Conservation (phyloP, 2,888 invertebrate genomes). For the Eudasyphora cyanicolor region DNA sequence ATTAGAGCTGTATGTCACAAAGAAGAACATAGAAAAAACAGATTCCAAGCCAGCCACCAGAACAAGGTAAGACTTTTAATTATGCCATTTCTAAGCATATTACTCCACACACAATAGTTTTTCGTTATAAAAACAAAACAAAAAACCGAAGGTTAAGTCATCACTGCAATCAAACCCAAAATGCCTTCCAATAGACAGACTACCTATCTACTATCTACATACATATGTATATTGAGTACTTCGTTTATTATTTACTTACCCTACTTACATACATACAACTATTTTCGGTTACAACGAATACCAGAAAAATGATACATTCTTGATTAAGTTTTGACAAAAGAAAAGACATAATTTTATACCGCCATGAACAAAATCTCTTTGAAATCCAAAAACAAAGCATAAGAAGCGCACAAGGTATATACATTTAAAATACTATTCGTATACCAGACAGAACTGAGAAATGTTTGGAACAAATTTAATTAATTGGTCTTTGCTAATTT, state of each 20-base stretch:
- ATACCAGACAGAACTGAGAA: no score
- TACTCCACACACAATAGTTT: background rate
- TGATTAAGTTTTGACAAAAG: constrained; percentile 16
- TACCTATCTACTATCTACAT: no score
- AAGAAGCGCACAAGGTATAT: constrained; percentile 11
- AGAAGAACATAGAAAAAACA: background rate
- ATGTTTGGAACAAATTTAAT: background rate
- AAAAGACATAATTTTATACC: constrained; percentile 46
- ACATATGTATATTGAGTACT: no score
- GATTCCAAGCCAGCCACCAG: no score
- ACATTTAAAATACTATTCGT: no score
- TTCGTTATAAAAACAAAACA: background rate
- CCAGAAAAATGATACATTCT: background rate
- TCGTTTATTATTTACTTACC: background rate
- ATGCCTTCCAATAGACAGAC: constrained; percentile 26
- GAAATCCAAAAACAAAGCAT: background rate
- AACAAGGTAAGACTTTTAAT: constrained; percentile 14
- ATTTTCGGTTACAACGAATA: constrained; percentile 43
- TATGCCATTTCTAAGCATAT: background rate
- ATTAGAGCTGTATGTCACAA: background rate
- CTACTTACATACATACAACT: background rate
- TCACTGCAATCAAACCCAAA: background rate
- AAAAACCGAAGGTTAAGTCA: background rate
- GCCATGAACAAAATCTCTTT: constrained; percentile 38
- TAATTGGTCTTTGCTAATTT: background rate